Conservation (phyloP, 2,113 vertebrate genomes). For the Rhinogobius similis region DNA sequence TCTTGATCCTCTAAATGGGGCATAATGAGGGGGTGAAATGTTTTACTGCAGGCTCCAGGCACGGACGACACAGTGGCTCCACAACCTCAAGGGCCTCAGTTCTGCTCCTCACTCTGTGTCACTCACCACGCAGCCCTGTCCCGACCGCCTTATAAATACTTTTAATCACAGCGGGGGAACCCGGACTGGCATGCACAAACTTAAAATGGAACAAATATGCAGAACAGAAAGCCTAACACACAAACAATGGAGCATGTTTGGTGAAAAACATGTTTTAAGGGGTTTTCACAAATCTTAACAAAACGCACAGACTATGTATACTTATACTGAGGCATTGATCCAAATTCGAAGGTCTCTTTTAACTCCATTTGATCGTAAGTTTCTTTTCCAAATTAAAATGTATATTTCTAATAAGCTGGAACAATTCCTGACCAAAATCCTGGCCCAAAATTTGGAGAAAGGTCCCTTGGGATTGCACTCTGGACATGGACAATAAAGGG, state of each 20-base stretch:
- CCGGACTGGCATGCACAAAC: constrained; percentile 42
- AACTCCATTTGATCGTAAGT: no score
- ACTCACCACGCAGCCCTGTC: constrained; percentile 39
- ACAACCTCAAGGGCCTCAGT: constrained; percentile 52
- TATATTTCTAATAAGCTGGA: no score
- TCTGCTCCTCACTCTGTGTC: constrained; percentile 54
- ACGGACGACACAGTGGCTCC: constrained; percentile 57
- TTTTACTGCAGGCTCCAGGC: constrained; percentile 66
- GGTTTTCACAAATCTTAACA: neutral
- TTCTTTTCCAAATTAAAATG: no score
- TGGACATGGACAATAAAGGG: neutral
- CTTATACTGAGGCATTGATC: neutral
- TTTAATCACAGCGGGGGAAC: constrained; percentile 49
- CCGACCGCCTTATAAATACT: constrained; percentile 54
- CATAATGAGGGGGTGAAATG: constrained; percentile 64
- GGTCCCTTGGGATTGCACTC: neutral
- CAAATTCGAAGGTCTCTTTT: no score
- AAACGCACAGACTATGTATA: neutral
- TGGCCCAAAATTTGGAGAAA: neutral
- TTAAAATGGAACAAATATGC: constrained; percentile 56
- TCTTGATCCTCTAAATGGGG: constrained; percentile 58
- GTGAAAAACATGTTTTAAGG: neutral
- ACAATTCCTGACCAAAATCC: neutral
- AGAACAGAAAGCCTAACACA: constrained; percentile 24
- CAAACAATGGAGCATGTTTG: constrained; percentile 9